Percentiles rank a stretch among this genome's conserved stretches.
Conservation (phyloP, 2,888 invertebrate species). For the Campoplex nolae region DNA sequence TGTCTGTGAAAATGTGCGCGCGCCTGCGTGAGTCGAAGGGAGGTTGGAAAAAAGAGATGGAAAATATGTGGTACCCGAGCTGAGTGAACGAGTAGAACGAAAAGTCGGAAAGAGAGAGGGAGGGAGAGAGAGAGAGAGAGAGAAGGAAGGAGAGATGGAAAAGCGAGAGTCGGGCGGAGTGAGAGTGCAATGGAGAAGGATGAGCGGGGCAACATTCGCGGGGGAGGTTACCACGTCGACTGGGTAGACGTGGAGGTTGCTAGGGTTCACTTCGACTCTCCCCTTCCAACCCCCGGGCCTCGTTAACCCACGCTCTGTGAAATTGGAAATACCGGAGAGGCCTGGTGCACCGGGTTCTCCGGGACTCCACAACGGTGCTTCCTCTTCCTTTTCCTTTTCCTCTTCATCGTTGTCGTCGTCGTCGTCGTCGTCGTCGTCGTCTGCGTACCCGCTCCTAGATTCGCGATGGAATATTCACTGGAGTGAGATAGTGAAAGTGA, state of each 20-base stretch:
- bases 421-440: constrained; percentile 32
- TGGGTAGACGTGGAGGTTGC: constrained; percentile 55
- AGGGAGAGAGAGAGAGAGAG: constrained; percentile 26
- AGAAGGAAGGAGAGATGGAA: constrained; percentile 32
- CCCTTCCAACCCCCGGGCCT: constrained; percentile 81
- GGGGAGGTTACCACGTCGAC: constrained; percentile 44
- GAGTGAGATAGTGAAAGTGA: constrained; percentile 42
- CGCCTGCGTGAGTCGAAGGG: not conserved
- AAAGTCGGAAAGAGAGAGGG: constrained; percentile 37
- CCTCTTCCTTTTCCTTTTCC: constrained; percentile 43
- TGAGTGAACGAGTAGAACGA: constrained; percentile 33
- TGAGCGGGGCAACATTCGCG: constrained; percentile 6
- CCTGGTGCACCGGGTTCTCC: constrained; percentile 64
- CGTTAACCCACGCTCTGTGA: constrained; percentile 84
- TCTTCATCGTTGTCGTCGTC: constrained; percentile 30
- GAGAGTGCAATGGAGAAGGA: constrained; percentile 37
- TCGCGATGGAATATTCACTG: constrained; percentile 32
- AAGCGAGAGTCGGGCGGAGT: constrained; percentile 21
- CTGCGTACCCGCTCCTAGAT: constrained; percentile 44
- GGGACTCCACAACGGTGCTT: constrained; percentile 50
- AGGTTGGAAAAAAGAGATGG: constrained; percentile 22
- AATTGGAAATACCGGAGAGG: constrained; percentile 83
- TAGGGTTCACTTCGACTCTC: constrained; percentile 73
- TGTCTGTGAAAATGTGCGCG: constrained; percentile 2
- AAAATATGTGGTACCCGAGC: constrained; percentile 51